A percentile compares a stretch with the other conserved stretches of the same genome.
Evolutionary conservation across 1,140 invertebrate genomes (phyloP).

Genomic region (Monochamus saltuarius): DNA sequence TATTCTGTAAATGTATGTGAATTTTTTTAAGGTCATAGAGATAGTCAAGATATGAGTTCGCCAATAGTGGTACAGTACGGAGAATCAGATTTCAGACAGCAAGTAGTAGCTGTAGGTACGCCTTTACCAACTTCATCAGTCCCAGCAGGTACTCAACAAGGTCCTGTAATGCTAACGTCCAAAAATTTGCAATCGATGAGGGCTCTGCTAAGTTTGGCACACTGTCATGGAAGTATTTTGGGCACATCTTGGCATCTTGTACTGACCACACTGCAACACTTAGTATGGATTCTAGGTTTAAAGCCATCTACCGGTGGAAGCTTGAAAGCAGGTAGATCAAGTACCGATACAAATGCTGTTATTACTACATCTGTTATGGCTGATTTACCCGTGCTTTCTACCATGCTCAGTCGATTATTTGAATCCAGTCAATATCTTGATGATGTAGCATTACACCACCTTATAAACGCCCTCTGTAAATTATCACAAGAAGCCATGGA

Average conservation of each 20-base stretch:
- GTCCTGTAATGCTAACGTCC: conserved; percentile 97
- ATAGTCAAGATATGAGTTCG: conserved; percentile 30
- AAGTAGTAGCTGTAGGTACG: conserved; percentile 93
- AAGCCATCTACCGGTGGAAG: conserved; percentile 92
- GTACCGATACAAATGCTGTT: conserved; percentile 83
- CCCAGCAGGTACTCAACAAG: conserved; percentile 78
- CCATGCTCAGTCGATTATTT: conserved; percentile 91
- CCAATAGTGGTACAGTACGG: conserved; percentile 48
- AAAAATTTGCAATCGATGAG: conserved; percentile 97
- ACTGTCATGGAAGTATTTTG: conserved; percentile 89
- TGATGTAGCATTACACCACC: conserved; percentile 89
- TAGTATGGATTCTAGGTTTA: conserved; percentile 98
- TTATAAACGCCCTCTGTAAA: conserved; percentile 96
- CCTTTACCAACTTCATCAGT: conserved; percentile 81
- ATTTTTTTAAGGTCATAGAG: conserved; percentile 24
- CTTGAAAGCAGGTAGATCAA: conserved; percentile 73
- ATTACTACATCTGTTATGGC: conserved; percentile 95
- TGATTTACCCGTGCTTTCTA: conserved; percentile 88
- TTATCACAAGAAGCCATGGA: conserved; percentile 97
- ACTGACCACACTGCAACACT: conserved; percentile 91
- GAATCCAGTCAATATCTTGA: conserved; percentile 93
- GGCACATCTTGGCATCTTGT: conserved; percentile 95
- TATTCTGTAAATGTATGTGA: too few relatives aligned
- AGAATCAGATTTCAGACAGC: conserved; percentile 73
- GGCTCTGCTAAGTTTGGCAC: conserved; percentile 83